These are phyloP conservation scores for Gnathonemus echidnorhynchus DNA, from an alignment of 2,113 vertebrate species.

Conservation along the genomic window DNA sequence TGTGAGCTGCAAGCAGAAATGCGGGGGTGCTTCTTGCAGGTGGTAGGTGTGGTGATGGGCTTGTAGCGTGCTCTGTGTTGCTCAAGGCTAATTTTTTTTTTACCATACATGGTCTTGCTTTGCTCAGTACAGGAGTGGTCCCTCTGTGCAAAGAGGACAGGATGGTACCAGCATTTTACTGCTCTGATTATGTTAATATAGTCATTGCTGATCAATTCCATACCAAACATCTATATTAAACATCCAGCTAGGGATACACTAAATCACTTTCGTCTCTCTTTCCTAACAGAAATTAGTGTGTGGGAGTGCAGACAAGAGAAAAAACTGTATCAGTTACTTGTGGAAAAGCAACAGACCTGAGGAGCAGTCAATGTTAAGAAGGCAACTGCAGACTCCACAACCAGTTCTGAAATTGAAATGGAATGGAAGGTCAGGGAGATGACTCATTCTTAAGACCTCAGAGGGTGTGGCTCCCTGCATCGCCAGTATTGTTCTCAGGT, in stretches of 20 bases:
- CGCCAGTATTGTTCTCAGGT: neutral
- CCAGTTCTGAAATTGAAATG: neutral
- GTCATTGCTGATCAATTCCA: neutral
- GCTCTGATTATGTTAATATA: neutral
- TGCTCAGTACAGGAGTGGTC: neutral
- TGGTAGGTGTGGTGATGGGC: neutral
- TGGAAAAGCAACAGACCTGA: neutral
- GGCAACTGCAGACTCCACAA: neutral
- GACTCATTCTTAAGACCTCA: neutral
- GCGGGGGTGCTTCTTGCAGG: neutral
- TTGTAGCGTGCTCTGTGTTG: neutral
- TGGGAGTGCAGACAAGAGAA: neutral
- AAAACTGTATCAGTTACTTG: neutral
- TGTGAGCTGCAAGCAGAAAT: neutral
- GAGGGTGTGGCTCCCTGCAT: neutral
- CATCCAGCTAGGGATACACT: neutral
- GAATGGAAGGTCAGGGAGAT: neutral
- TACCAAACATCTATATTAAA: neutral
- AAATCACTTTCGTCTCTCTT: neutral
- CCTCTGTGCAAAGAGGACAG: neutral
- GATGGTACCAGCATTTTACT: neutral
- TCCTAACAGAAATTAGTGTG: neutral
- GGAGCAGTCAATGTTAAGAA: neutral
- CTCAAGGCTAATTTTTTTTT: neutral
- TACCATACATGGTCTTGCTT: neutral